phyloP scores from a whole-genome alignment of 2,797 vertebrate genomes.

The Onychomys arenicola region DNA sequence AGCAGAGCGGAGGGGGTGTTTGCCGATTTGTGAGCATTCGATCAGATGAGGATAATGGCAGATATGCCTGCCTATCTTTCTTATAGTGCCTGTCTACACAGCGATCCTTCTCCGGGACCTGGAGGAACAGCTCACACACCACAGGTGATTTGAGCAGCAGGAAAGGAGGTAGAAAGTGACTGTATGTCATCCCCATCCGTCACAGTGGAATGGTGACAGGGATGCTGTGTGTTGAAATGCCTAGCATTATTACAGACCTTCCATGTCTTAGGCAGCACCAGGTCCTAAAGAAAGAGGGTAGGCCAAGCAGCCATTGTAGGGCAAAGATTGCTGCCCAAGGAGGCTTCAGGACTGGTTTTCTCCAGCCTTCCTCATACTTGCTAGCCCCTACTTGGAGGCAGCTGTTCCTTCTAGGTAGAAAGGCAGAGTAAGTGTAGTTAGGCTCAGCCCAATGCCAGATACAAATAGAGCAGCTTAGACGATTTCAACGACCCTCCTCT shows the following conservation, averaged over 20 bases:
- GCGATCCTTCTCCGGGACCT: conserved; percentile 53
- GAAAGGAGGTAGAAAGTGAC: conserved; percentile 74
- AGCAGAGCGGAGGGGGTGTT: neutral
- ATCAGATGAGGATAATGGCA: conserved; percentile 35
- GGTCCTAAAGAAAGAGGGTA: conserved; percentile 59
- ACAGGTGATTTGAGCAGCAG: conserved; percentile 71
- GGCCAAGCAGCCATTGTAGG: conserved; percentile 24
- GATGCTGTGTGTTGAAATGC: neutral
- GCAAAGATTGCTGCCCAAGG: conserved; percentile 26
- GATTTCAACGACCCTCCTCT: neutral
- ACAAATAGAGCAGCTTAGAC: neutral
- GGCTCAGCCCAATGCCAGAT: neutral
- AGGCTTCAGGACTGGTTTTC: conserved; percentile 1
- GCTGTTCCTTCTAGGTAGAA: neutral
- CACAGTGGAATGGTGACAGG: conserved; percentile 58
- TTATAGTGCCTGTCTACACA: accelerated
- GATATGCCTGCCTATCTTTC: neutral
- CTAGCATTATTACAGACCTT: conserved; percentile 39
- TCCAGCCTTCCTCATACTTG: neutral
- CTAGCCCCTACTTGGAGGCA: neutral
- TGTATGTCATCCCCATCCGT: conserved; percentile 73
- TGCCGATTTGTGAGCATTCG: conserved; percentile 42
- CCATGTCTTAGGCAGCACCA: conserved; percentile 50
- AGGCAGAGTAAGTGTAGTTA: neutral
- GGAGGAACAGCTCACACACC: conserved; percentile 46